Conservation (phyloP, 2,113 vertebrate genomes). For the Isurus oxyrinchus region DNA sequence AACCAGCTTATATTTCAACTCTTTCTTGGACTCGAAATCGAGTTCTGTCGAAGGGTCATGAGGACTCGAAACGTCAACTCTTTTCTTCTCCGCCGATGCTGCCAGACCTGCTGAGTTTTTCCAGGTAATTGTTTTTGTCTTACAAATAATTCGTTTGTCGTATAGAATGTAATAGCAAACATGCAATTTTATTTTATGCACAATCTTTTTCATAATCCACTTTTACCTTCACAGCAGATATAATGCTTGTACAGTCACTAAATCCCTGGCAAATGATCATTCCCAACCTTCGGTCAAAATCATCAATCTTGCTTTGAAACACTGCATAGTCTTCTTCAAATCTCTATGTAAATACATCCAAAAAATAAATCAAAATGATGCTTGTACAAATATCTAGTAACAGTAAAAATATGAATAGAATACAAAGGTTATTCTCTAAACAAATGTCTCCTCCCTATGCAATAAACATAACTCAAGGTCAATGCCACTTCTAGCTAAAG, state of each 20-base stretch:
- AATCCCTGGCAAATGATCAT: conserved; percentile 59
- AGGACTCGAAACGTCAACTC: too few species aligned
- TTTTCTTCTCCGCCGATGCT: too few species aligned
- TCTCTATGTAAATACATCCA: conserved; percentile 46
- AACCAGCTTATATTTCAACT: too few species aligned
- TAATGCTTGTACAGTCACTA: conserved; percentile 50
- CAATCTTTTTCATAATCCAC: background rate
- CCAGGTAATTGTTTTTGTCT: too few species aligned
- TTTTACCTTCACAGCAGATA: conserved; percentile 57
- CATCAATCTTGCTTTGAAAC: conserved; percentile 58
- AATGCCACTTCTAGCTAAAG: background rate
- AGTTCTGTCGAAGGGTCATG: too few species aligned
- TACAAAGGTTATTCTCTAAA: background rate
- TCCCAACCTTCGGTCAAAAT: conserved; percentile 59
- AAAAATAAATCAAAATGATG: background rate
- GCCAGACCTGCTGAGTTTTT: too few species aligned
- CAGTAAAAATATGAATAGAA: background rate
- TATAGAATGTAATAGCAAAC: background rate
- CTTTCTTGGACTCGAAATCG: too few species aligned
- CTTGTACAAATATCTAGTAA: background rate
- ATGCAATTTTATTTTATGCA: background rate
- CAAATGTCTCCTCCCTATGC: background rate
- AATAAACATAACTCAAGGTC: background rate
- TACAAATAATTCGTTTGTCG: too few species aligned
- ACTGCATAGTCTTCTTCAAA: conserved; percentile 51